phyloP scores from a whole-genome alignment of 2,888 invertebrate genomes.

The Archaeoteleia sp. region DNA sequence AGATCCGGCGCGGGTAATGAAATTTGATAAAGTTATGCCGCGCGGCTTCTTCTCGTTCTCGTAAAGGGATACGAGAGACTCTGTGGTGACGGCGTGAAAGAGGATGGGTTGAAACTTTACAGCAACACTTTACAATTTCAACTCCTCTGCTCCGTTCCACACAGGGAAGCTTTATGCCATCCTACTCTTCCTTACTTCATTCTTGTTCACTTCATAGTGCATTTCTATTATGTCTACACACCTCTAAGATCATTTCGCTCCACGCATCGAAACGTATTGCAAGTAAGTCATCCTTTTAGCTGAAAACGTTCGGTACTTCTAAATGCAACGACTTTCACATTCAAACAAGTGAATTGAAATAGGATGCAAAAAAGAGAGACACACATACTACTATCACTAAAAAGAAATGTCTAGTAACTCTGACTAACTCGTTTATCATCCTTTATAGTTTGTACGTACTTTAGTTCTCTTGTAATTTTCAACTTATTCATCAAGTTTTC shows the following conservation, averaged over 20 bases:
- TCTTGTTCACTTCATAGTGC: conserved; percentile 42
- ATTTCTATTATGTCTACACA: conserved; percentile 43
- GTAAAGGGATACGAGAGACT: conserved; percentile 56
- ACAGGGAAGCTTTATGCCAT: conserved; percentile 38
- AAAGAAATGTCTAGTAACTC: no score
- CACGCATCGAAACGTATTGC: conserved; percentile 6
- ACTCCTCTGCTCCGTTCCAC: conserved; percentile 52
- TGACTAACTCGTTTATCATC: no score
- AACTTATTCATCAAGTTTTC: no score
- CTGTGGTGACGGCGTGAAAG: conserved; percentile 38
- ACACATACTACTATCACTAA: no score
- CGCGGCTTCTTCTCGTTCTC: conserved; percentile 53
- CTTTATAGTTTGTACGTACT: no score
- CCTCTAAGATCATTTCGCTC: conserved; percentile 23
- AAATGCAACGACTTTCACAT: no score
- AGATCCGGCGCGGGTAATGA: conserved; percentile 58
- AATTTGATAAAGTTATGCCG: conserved; percentile 68
- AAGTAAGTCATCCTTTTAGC: no score
- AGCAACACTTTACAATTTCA: conserved; percentile 59
- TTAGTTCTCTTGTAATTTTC: no score
- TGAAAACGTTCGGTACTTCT: no score
- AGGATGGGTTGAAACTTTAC: conserved; percentile 52
- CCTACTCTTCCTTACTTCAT: conserved; percentile 42
- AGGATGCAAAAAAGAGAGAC: no score
- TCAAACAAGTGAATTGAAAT: no score